Base-by-base conservation (phyloP, 2,888 invertebrate species). In the Augochlorella aurata region DNA sequence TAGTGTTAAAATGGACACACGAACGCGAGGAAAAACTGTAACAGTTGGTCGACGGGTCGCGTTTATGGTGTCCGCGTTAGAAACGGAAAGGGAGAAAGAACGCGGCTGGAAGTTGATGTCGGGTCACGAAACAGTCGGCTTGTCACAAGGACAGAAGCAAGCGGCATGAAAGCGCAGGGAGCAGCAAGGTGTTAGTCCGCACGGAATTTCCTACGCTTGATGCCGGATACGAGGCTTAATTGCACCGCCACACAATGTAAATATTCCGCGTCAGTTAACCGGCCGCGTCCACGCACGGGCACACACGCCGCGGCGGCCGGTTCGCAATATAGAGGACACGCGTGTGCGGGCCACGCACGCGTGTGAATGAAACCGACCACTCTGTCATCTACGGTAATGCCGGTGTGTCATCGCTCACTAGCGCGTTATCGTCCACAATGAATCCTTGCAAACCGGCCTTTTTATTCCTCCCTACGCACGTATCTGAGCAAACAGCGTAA, bases 191-290 rank as follows among this genome's bases (percentile, higher is more conserved):
- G 88, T 92, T 87, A 90, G 91, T 89, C 90, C 90, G 89, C 87
- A 90, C 89, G 89, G 90, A 91, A 92, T 91, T 92, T 91, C 90
- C 90, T 90, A 90, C 90, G 91, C 89, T 90, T 89, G 89, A 90
- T 90, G 90, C 90, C 89, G 91, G 89, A 92, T 91, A 92, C 92
- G 91, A 91, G 90, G 92, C 92, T 92, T 92, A 92, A 93, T 93
- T 93, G 92, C 92, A 90, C 90, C 91, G 88, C 89, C 90, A 89
- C 90, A 90, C 91, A 92, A 92, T 93, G 92, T 92, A 93, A 93
- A 93, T 93, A 92, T 93, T 91, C 90, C 91, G 91, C 90, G 92
- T 91, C 92, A 91, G 92, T 92, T 91, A 90, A 90, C 90, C 89
- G 90, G 65, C 44, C 65, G 87, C 87, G 89, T 90, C 89, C 86